phyloP scores from a whole-genome alignment of 1,140 invertebrate genomes.

The Manduca sexta region DNA sequence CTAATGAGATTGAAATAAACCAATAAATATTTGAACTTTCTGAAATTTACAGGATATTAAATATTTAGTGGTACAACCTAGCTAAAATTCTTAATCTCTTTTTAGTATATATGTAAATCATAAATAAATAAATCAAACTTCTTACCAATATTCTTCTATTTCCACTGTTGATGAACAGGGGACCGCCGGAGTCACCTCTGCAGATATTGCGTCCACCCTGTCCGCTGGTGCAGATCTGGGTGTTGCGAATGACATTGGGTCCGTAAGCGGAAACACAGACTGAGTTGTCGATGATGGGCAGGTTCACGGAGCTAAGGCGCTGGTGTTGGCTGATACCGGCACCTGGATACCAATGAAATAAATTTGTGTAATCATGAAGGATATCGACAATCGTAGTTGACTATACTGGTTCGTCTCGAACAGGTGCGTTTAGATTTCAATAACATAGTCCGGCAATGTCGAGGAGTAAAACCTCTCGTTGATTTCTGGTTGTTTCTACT shows the following conservation, averaged over 20 bases:
- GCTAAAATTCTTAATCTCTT: too few species aligned
- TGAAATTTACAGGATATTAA: too few species aligned
- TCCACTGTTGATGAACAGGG: slow-evolving; percentile 34
- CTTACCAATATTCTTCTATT: slow-evolving; percentile 16
- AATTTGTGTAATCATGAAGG: neutral
- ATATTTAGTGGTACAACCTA: too few species aligned
- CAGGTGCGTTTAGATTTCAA: too few species aligned
- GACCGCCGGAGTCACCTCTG: slow-evolving; percentile 65
- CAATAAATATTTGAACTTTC: too few species aligned
- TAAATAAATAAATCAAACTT: too few species aligned
- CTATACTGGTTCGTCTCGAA: too few species aligned
- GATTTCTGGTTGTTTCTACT: too few species aligned
- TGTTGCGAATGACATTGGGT: neutral
- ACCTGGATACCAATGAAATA: neutral
- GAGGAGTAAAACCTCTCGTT: too few species aligned
- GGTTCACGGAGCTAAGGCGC: slow-evolving; percentile 6
- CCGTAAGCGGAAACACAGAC: slow-evolving; percentile 14
- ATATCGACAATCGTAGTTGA: neutral
- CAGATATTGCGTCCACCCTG: slow-evolving; percentile 17
- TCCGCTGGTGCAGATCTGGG: slow-evolving; percentile 27
- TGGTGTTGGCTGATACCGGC: slow-evolving; percentile 3
- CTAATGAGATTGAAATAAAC: too few species aligned
- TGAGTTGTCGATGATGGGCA: slow-evolving; percentile 11
- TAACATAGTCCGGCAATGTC: too few species aligned
- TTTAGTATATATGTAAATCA: too few species aligned